These are phyloP conservation scores for Amphipyra tragopoginis DNA, from an alignment of 2,888 invertebrate species.

Conservation along the genomic window DNA sequence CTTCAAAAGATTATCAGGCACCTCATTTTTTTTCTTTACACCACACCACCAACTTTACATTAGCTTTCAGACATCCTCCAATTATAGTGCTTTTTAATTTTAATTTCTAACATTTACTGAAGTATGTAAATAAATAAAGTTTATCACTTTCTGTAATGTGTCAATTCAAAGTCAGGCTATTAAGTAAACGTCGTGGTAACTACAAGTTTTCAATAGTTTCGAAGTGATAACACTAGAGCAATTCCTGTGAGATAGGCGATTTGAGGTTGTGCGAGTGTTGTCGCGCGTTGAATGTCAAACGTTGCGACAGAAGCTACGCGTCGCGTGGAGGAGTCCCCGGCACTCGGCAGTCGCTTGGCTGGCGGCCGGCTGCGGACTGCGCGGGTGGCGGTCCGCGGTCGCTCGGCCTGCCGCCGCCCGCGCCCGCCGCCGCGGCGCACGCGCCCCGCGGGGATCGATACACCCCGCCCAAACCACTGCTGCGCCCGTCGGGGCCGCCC, in stretches of 20 bases:
- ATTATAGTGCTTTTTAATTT: conserved; percentile 34
- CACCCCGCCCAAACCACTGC: conserved; percentile 83
- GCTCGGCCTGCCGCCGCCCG: conserved; percentile 76
- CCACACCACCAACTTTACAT: conserved; percentile 67
- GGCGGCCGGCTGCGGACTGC: conserved; percentile 87
- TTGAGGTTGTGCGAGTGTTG: conserved; percentile 82
- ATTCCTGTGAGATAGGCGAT: conserved; percentile 80
- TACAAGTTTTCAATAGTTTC: conserved; percentile 68
- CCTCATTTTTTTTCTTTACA: conserved; percentile 57
- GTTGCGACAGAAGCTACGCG: conserved; percentile 66
- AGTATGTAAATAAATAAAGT: conserved; percentile 68
- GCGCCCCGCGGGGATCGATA: conserved; percentile 87
- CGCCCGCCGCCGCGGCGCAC: conserved; percentile 78
- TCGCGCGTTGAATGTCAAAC: conserved; percentile 83
- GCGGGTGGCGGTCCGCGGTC: conserved; percentile 74
- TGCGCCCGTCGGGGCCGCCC: conserved; percentile 73
- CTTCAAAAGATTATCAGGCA: conserved; percentile 69
- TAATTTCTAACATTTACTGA: conserved; percentile 33
- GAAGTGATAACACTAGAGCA: conserved; percentile 75
- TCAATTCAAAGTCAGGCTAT: conserved; percentile 57
- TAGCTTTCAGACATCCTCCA: conserved; percentile 14
- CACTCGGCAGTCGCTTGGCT: conserved; percentile 81
- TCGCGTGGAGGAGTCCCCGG: conserved; percentile 61
- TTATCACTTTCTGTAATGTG: conserved; percentile 64
- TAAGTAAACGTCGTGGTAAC: conserved; percentile 45